Evolutionary conservation across 1,140 invertebrate genomes (phyloP), one percentile per base, ranked within the genome.

Genomic region (Holotrichia oblita): DNA sequence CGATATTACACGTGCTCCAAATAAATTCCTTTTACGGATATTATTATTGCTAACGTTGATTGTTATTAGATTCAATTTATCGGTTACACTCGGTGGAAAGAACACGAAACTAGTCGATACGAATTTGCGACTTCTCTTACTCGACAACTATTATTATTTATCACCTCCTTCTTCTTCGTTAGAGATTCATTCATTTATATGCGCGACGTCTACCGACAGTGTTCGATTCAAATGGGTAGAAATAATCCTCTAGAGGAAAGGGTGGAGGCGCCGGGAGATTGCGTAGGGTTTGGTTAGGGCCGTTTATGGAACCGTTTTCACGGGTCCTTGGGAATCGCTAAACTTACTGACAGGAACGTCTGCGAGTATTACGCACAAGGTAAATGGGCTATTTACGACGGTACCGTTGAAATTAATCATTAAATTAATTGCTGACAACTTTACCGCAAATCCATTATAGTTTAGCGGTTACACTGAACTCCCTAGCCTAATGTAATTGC

Each of bases 361-460:
- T 17, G 14, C 48, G 14, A 6, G n/a, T n/a, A 17, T 17, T 55
- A n/a, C 0, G 14, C 27, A 4, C 4, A 34, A 34, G 27, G 27
- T 34, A 34, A 34, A 34, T 34, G 27, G 27, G 12, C 2, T 17
- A 55, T 55, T 7, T 55, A 14, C 48, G 12, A 0, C 48, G 14
- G 14, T 17, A 17, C 48, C 12, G 14, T 17, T 17, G 17, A 55
- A 17, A 55, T 55, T 55, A 55, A 55, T 55, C 48, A 55, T 55
- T 55, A 55, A 55, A 55, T 55, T 55, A 55, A 55, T 55, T 55
- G 48, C 48, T 55, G 48, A 55, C 48, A 55, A 55, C 12, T 55
- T 55, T 55, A 6, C 48, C 48, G 48, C 48, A 55, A 55, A 55
- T 55, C 48, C 14, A 55, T 55, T 55, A 55, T 55, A 55, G 48